Evolutionary conservation across 2,888 invertebrate genomes (phyloP).

Genomic region (Ceratothoa steindachneri): DNA sequence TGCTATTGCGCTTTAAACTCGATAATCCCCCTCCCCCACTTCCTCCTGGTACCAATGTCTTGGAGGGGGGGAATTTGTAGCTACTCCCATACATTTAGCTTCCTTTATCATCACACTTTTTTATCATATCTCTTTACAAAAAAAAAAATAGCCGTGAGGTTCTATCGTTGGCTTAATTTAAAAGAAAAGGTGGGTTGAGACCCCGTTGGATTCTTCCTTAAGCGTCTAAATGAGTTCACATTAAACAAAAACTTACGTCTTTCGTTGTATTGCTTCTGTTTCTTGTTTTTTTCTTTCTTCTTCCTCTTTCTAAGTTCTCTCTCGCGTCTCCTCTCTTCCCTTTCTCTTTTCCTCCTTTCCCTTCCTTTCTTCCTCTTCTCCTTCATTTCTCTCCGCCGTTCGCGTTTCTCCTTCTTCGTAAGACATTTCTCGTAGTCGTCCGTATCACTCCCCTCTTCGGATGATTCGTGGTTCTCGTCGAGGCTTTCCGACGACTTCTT

Average conservation of each 20-base stretch:
- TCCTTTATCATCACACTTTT: no score
- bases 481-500: background rate
- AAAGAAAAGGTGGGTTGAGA: no score
- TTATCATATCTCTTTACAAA: no score
- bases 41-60: no score
- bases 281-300: background rate
- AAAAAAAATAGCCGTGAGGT: no score
- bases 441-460: background rate
- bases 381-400: background rate
- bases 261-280: background rate
- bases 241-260: background rate
- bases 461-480: background rate
- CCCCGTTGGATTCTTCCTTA: no score
- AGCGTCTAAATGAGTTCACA: no score
- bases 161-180: no score
- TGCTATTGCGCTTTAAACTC: no score
- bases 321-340: background rate
- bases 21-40: no score
- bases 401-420: background rate
- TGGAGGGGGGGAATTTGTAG: no score
- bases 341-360: slow-evolving; percentile 2
- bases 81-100: no score
- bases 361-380: background rate
- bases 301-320: background rate
- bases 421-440: background rate